phyloP scores from a whole-genome alignment of 92 coral and sea anemone genomes.

The Montipora capitata region DNA sequence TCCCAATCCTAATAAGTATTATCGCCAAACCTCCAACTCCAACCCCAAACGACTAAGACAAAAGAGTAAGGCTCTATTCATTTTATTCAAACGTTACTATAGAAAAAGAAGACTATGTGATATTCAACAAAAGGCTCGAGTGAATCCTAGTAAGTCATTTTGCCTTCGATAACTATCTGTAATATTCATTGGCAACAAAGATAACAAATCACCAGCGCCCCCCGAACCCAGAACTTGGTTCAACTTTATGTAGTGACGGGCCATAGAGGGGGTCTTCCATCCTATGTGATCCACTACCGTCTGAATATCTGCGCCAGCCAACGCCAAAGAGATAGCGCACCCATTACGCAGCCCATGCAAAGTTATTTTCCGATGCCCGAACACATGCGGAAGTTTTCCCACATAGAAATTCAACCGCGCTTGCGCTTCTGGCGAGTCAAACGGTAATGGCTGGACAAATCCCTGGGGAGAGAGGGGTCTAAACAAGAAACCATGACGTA shows the following conservation, averaged over 20 bases:
- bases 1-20: too few species aligned
- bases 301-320: not conserved
- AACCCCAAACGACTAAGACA: too few species aligned
- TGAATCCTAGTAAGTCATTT: constrained; percentile 10
- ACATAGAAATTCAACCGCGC: not conserved
- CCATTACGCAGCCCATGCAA: not conserved
- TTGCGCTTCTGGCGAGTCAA: constrained; percentile 2
- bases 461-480: too few species aligned
- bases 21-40: too few species aligned
- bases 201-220: constrained; percentile 2
- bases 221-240: not conserved
- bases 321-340: not conserved
- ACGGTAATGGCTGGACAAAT: too few species aligned
- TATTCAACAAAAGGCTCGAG: not conserved
- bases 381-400: not conserved
- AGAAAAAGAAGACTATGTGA: too few species aligned
- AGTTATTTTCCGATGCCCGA: not conserved
- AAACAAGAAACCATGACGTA: too few species aligned
- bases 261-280: not conserved
- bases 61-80: too few species aligned
- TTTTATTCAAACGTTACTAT: too few species aligned
- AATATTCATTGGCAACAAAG: constrained; percentile 1
- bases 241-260: constrained; percentile 12
- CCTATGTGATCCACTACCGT: constrained; percentile 19
- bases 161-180: not conserved